A percentile compares a stretch with the other conserved stretches of the same genome.
These are phyloP conservation scores for Capitella teleta DNA, from an alignment of 1,140 invertebrate species.

Conservation along the genomic window DNA sequence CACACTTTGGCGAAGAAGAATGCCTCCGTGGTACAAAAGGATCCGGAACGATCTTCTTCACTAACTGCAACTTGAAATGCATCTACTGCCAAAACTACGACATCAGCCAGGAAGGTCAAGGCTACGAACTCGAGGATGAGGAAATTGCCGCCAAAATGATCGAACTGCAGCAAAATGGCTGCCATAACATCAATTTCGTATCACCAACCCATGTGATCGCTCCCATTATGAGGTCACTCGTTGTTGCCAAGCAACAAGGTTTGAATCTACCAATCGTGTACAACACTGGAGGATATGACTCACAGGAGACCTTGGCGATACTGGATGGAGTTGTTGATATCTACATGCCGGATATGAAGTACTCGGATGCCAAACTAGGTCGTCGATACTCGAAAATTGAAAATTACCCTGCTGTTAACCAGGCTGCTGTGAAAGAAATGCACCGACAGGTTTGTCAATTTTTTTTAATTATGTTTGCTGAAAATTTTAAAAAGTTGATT, in stretches of 20 bases:
- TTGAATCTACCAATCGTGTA: slow-evolving; percentile 2
- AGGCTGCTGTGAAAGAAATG: slow-evolving; percentile 4
- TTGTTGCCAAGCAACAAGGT: slow-evolving; percentile 1
- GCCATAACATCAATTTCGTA: slow-evolving; percentile 7
- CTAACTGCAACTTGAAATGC: slow-evolving; percentile 6
- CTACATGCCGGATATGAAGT: slow-evolving; percentile 8
- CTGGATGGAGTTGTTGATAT: slow-evolving; percentile 4
- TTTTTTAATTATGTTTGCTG: not conserved
- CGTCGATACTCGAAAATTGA: not conserved
- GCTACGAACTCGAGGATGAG: not conserved
- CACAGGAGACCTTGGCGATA: not conserved
- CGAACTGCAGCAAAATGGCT: slow-evolving; percentile 1
- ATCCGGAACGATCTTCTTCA: slow-evolving; percentile 7
- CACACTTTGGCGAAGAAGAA: slow-evolving; percentile 5
- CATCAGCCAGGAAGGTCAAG: slow-evolving; percentile 1
- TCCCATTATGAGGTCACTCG: not conserved
- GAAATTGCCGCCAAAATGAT: not conserved
- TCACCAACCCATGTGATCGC: slow-evolving; percentile 5
- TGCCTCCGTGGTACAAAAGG: slow-evolving; percentile 1
- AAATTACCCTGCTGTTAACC: slow-evolving; percentile 3
- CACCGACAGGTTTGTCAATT: slow-evolving; percentile 1
- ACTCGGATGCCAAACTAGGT: not conserved
- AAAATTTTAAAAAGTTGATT: not conserved
- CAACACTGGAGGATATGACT: slow-evolving; percentile 4
- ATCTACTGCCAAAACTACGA: slow-evolving; percentile 4